Evolutionary conservation across 2,797 vertebrate genomes (phyloP).

Genomic region (Hydrolagus colliei): DNA sequence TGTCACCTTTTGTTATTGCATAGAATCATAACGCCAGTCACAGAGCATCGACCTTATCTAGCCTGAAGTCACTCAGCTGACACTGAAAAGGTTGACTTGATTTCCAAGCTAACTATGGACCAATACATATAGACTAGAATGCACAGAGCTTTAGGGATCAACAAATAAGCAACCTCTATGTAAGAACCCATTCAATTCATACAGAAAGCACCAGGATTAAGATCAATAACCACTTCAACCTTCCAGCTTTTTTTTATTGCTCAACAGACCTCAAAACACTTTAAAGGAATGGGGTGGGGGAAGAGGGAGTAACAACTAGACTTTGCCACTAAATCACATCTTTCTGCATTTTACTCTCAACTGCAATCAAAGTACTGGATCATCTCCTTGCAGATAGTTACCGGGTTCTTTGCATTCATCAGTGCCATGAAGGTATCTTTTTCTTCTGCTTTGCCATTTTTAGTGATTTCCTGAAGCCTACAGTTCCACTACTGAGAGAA

Average conservation of each 20-base stretch:
- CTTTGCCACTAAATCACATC: conserved; percentile 19
- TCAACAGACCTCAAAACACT: conserved; percentile 22
- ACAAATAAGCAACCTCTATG: not conserved
- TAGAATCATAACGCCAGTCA: conserved; percentile 13
- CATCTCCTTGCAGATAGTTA: not conserved
- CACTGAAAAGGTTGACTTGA: conserved; percentile 16
- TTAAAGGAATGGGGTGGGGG: not conserved
- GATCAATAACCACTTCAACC: conserved; percentile 21
- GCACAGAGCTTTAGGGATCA: conserved; percentile 25
- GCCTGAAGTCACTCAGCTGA: conserved; percentile 21
- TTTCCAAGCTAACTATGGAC: conserved; percentile 17
- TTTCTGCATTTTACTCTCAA: not conserved
- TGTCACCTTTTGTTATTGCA: conserved; percentile 30
- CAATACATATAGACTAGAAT: conserved; percentile 4
- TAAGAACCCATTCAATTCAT: conserved; percentile 25
- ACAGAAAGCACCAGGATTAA: conserved; percentile 25
- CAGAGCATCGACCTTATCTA: conserved; percentile 3
- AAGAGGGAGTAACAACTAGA: conserved; percentile 10
- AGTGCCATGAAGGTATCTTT: not conserved
- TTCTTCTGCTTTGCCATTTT: conserved; percentile 4
- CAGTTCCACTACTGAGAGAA: not conserved
- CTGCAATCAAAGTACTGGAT: not conserved
- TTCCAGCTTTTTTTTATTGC: conserved; percentile 26
- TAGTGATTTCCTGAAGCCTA: not conserved
- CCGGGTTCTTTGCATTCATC: not conserved